A percentile compares a stretch with the other conserved stretches of the same genome.
Conservation (phyloP, 2,797 vertebrate species). For the Urophycis tenuis region DNA sequence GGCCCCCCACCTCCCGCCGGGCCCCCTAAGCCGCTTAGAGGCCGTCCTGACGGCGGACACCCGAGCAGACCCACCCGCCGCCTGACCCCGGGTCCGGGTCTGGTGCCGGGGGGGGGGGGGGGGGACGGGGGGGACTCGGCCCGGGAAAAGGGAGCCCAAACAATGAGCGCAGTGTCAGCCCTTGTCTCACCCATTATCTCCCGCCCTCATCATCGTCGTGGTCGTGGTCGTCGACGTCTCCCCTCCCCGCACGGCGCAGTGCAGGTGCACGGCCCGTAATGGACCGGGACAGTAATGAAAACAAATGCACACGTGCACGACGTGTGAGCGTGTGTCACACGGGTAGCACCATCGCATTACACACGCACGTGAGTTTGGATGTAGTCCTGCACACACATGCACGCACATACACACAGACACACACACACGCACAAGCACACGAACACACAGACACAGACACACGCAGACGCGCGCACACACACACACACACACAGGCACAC, state of each 20-base stretch:
- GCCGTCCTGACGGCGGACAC: conserved; percentile 48
- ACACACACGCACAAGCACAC: not conserved
- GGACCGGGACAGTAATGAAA: not conserved
- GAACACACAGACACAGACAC: not conserved
- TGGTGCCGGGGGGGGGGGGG: no score
- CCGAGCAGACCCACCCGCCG: conserved; percentile 38
- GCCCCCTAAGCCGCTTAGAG: not conserved
- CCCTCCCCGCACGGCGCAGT: not conserved
- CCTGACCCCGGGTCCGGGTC: no score
- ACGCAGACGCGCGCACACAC: no score
- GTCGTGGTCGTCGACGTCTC: no score
- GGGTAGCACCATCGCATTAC: no score
- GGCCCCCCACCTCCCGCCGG: conserved; percentile 34
- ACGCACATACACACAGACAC: no score
- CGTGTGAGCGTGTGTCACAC: not conserved
- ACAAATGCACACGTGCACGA: not conserved
- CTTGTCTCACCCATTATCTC: conserved; percentile 37
- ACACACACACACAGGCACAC: no score
- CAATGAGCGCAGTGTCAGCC: conserved; percentile 39
- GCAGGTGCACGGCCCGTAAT: not conserved
- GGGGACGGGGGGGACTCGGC: not conserved
- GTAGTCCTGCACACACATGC: not conserved
- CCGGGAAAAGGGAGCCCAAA: not conserved
- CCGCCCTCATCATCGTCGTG: conserved; percentile 9
- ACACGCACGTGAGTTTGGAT: no score